These are phyloP conservation scores for Polyergus mexicanus DNA, from an alignment of 1,140 invertebrate species.

Conservation along the genomic window DNA sequence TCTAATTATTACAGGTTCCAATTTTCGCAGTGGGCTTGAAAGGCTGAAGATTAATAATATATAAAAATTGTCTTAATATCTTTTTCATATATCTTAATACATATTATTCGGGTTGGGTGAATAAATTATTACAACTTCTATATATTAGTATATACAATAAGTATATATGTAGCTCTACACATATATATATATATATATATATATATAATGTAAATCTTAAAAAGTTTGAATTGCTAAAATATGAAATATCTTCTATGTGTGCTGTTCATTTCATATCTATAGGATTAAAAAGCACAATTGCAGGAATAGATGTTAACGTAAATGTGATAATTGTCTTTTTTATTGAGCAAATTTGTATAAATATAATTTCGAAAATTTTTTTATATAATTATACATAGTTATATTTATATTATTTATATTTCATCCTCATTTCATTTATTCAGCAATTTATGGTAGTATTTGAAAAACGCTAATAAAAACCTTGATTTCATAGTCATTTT, in stretches of 20 bases:
- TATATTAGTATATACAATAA: constrained; percentile 19
- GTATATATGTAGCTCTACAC: neutral
- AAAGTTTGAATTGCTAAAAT: constrained; percentile 15
- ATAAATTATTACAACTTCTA: constrained; percentile 28
- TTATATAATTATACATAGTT: neutral
- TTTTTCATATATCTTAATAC: constrained; percentile 28
- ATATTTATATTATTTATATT: constrained; percentile 10
- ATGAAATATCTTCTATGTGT: constrained; percentile 45
- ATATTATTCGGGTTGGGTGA: constrained; percentile 11
- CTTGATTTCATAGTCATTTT: neutral
- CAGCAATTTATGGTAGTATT: constrained; percentile 27
- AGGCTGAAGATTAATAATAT: constrained; percentile 29
- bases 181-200: constrained; percentile 1
- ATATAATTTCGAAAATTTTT: constrained; percentile 11
- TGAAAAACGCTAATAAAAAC: constrained; percentile 11
- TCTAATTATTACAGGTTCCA: constrained; percentile 13
- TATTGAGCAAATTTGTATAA: constrained; percentile 1
- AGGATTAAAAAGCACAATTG: constrained; percentile 15
- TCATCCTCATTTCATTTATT: constrained; percentile 16
- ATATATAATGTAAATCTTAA: constrained; percentile 25
- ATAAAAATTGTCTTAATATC: constrained; percentile 24
- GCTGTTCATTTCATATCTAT: constrained; percentile 32
- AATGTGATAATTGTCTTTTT: constrained; percentile 26
- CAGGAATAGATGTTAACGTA: constrained; percentile 35
- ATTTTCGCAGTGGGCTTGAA: constrained; percentile 28